Percentiles rank a stretch among this genome's conserved stretches.
Conservation (phyloP, 2,888 invertebrate genomes). For the Priocnemis perturbator region DNA sequence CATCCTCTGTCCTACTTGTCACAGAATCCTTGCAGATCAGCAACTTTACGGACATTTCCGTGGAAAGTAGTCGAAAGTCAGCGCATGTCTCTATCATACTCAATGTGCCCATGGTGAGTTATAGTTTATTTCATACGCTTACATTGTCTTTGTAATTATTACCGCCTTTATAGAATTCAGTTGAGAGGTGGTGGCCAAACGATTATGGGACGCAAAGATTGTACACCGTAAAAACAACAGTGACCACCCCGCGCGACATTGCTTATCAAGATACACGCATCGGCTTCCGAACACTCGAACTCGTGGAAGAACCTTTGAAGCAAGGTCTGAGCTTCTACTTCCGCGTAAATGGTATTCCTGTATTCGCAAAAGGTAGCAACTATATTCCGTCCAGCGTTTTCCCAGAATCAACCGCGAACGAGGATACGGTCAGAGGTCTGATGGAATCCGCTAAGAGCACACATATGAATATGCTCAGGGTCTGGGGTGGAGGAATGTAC, state of each 20-base stretch:
- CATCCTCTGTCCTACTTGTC: slow-evolving; percentile 42
- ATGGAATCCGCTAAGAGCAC: slow-evolving; percentile 83
- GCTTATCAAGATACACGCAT: slow-evolving; percentile 79
- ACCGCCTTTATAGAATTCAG: slow-evolving; percentile 70
- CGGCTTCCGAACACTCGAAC: slow-evolving; percentile 91
- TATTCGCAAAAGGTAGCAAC: slow-evolving; percentile 97
- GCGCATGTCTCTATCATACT: slow-evolving; percentile 42
- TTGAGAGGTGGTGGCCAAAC: slow-evolving; percentile 95
- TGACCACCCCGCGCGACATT: slow-evolving; percentile 68
- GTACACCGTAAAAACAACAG: slow-evolving; percentile 81
- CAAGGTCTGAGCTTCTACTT: slow-evolving; percentile 90
- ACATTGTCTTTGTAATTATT: background rate
- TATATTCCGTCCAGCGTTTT: slow-evolving; percentile 93
- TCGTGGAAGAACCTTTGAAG: slow-evolving; percentile 84
- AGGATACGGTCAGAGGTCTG: slow-evolving; percentile 79
- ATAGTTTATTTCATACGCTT: background rate
- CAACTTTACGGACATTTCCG: slow-evolving; percentile 22
- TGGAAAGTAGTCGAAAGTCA: slow-evolving; percentile 25
- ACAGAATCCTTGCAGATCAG: slow-evolving; percentile 21
- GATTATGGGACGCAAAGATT: slow-evolving; percentile 89
- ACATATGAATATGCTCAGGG: slow-evolving; percentile 95
- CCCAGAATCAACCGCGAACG: slow-evolving; percentile 83
- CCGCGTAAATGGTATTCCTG: slow-evolving; percentile 87
- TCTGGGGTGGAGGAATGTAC: slow-evolving; percentile 99
- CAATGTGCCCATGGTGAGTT: slow-evolving; percentile 54